Percentiles rank a stretch among this genome's conserved stretches.
Evolutionary conservation across 2,797 vertebrate species (phyloP).

Genomic region (Diplodus puntazzo): DNA sequence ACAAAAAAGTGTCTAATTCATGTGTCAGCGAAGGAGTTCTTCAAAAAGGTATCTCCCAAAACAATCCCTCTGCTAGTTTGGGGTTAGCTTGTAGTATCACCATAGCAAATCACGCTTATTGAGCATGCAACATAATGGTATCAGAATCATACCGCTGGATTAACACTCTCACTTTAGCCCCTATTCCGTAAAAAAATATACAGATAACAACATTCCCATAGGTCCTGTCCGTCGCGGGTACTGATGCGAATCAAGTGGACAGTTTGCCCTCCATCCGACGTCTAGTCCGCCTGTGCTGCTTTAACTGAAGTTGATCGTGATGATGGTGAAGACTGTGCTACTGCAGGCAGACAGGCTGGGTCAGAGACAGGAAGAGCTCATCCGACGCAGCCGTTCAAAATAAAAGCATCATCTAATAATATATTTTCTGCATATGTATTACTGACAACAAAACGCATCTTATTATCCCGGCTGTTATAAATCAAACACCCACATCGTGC

Average conservation of each 20-base stretch:
- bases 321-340: conserved; percentile 36
- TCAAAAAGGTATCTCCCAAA: conserved; percentile 70
- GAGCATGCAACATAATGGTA: conserved; percentile 45
- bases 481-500: background rate
- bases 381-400: conserved; percentile 53
- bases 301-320: conserved; percentile 55
- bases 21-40: conserved; percentile 53
- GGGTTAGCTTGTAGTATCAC: conserved; percentile 75
- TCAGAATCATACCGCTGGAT: conserved; percentile 37
- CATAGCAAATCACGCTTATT: conserved; percentile 75
- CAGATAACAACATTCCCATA: conserved; percentile 20
- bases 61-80: conserved; percentile 73
- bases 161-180: background rate
- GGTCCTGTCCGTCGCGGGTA: conserved; percentile 6
- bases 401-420: conserved; percentile 19
- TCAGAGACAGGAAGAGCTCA: background rate
- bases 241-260: conserved; percentile 25
- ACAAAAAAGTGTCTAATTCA: conserved; percentile 61
- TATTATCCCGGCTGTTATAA: too few species aligned
- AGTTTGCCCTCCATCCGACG: conserved; percentile 59
- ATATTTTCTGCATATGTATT: too few species aligned
- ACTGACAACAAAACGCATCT: background rate
- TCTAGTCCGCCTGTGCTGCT: conserved; percentile 32
- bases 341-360: conserved; percentile 12
- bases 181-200: background rate